A percentile compares a stretch with the other conserved stretches of the same genome.
Conservation (phyloP, 1,140 invertebrate species). For the Eciton burchellii region DNA sequence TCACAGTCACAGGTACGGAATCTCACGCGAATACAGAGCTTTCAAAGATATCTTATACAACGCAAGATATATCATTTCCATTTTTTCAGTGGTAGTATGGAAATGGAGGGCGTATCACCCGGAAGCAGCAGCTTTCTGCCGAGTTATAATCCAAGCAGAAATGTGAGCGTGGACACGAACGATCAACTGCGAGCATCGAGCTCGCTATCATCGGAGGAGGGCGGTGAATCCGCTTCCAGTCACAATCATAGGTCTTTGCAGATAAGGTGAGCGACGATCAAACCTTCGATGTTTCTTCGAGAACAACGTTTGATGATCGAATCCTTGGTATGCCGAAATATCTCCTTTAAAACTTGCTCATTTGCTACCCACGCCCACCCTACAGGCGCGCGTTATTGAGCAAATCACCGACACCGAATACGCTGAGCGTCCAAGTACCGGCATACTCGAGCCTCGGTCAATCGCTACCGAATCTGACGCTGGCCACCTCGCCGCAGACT, state of each 20-base stretch:
- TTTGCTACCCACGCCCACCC: constrained; percentile 30
- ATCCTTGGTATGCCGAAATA: too few relatives aligned
- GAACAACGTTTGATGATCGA: background rate
- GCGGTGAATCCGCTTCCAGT: constrained; percentile 78
- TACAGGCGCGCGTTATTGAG: constrained; percentile 81
- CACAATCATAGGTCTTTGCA: constrained; percentile 82
- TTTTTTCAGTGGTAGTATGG: constrained; percentile 88
- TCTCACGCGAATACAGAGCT: background rate
- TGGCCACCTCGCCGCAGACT: constrained; percentile 85
- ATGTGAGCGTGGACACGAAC: constrained; percentile 86
- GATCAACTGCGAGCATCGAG: constrained; percentile 86
- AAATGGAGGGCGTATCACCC: constrained; percentile 89
- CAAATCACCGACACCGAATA: constrained; percentile 88
- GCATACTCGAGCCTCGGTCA: constrained; percentile 88
- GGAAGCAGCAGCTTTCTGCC: constrained; percentile 84
- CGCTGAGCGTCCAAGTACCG: constrained; percentile 90
- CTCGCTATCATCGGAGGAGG: constrained; percentile 88
- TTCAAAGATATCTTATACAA: too few relatives aligned
- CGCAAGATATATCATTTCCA: background rate
- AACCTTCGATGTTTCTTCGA: background rate
- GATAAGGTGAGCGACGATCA: constrained; percentile 77
- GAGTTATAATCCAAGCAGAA: constrained; percentile 85
- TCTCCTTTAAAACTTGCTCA: constrained; percentile 39
- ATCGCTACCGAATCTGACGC: constrained; percentile 90
- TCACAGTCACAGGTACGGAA: constrained; percentile 87